phyloP scores from a whole-genome alignment of 2,113 vertebrate species.

The Epinephelus cyanopodus region DNA sequence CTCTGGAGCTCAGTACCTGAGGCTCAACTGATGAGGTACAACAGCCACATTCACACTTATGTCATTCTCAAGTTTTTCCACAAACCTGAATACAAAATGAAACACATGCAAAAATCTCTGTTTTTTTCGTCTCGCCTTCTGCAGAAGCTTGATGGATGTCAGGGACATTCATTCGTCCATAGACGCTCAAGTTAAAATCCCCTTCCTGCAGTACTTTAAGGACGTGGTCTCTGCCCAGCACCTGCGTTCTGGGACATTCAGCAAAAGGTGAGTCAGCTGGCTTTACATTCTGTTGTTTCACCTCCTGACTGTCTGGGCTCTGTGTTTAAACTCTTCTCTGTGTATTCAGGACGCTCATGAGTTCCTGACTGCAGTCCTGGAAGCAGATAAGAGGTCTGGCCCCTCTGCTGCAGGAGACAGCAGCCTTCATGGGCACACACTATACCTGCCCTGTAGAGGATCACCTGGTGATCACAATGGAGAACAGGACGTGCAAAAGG shows the following conservation, averaged over 20 bases:
- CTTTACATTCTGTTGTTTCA: too few relatives aligned
- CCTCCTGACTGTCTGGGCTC: not conserved
- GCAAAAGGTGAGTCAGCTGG: too few relatives aligned
- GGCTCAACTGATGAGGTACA: not conserved
- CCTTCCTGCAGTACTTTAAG: not conserved
- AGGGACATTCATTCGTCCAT: not conserved
- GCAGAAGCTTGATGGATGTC: too few relatives aligned
- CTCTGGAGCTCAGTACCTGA: not conserved
- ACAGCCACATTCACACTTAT: too few relatives aligned
- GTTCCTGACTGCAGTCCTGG: conserved; percentile 24
- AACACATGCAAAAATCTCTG: too few relatives aligned
- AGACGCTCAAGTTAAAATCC: not conserved
- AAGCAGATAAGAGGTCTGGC: conserved; percentile 13
- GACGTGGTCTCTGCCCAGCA: not conserved
- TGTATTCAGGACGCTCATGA: conserved; percentile 27
- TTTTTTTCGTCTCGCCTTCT: too few relatives aligned
- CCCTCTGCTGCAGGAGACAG: not conserved
- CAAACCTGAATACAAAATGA: too few relatives aligned
- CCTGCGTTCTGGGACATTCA: too few relatives aligned
- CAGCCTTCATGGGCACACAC: not conserved
- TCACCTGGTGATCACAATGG: conserved; percentile 10
- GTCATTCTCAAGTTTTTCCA: too few relatives aligned
- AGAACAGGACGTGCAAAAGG: conserved; percentile 13
- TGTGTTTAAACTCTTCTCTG: not conserved
- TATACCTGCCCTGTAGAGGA: conserved; percentile 19